A percentile compares a stretch with the other conserved stretches of the same genome.
Evolutionary conservation across 2,113 vertebrate genomes (phyloP).

Genomic region (Eidolon helvum): DNA sequence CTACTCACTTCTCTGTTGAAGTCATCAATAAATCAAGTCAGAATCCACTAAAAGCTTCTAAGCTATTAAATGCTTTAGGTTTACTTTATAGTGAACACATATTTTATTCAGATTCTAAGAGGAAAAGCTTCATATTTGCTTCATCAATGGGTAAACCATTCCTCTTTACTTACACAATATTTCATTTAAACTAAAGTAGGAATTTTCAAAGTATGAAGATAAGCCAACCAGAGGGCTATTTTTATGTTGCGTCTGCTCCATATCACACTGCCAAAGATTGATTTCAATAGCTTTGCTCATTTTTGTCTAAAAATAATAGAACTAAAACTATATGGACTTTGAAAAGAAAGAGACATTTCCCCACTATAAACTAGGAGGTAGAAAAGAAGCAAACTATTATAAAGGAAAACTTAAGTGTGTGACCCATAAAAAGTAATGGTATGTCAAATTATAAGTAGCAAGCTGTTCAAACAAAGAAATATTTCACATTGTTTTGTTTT

Average conservation of each 20-base stretch:
- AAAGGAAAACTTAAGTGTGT: not conserved
- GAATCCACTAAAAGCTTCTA: slow-evolving; percentile 27
- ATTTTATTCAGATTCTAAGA: slow-evolving; percentile 33
- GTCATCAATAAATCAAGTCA: slow-evolving; percentile 50
- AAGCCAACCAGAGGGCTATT: not conserved
- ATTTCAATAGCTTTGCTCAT: not conserved
- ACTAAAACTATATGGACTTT: not conserved
- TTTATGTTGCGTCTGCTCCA: not conserved
- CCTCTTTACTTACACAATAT: not conserved
- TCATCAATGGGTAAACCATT: not conserved
- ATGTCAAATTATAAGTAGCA: not conserved
- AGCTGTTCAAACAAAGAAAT: not conserved
- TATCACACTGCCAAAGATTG: not conserved
- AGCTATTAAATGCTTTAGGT: not conserved
- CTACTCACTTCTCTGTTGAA: not conserved
- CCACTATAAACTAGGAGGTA: not conserved
- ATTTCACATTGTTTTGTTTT: not conserved
- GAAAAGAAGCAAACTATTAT: not conserved
- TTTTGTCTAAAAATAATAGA: not conserved
- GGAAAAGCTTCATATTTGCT: not conserved
- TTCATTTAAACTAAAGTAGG: slow-evolving; percentile 8
- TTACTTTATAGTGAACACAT: slow-evolving; percentile 13
- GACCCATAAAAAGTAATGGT: not conserved
- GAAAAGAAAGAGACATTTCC: not conserved
- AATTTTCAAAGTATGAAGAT: not conserved